These are phyloP conservation scores for Cheumatopsyche charites DNA, from an alignment of 1,140 invertebrate species.

Conservation along the genomic window DNA sequence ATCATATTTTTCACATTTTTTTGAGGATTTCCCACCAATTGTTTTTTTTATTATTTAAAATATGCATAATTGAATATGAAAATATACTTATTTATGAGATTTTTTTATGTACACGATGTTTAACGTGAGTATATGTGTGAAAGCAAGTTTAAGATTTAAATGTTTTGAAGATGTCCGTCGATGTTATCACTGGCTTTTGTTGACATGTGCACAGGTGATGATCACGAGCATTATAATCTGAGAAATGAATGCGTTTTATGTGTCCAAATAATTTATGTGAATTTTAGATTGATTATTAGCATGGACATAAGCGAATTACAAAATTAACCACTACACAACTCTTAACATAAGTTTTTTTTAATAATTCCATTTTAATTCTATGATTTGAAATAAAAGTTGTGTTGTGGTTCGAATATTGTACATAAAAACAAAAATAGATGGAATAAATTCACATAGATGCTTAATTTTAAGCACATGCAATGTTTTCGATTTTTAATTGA, in stretches of 20 bases:
- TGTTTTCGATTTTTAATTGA: not conserved
- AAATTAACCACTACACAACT: not conserved
- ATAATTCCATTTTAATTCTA: too few relatives aligned
- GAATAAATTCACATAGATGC: conserved; percentile 29
- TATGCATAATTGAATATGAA: too few relatives aligned
- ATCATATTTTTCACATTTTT: too few relatives aligned
- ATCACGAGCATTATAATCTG: not conserved
- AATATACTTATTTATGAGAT: not conserved
- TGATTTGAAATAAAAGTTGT: too few relatives aligned
- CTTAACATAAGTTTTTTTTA: not conserved
- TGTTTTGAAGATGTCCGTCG: not conserved
- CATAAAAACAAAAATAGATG: not conserved
- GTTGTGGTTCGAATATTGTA: too few relatives aligned
- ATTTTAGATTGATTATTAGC: not conserved
- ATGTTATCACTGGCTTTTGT: conserved; percentile 30
- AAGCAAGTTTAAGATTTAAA: not conserved
- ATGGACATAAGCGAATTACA: not conserved
- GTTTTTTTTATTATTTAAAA: too few relatives aligned
- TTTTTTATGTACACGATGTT: not conserved
- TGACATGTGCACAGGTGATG: conserved; percentile 30
- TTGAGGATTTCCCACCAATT: too few relatives aligned
- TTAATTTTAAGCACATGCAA: conserved; percentile 16
- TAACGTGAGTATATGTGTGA: not conserved
- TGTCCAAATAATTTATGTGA: too few relatives aligned
- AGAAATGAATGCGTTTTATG: too few relatives aligned